Conservation (phyloP, 2,888 invertebrate species). For the Yponomeuta sedellus region DNA sequence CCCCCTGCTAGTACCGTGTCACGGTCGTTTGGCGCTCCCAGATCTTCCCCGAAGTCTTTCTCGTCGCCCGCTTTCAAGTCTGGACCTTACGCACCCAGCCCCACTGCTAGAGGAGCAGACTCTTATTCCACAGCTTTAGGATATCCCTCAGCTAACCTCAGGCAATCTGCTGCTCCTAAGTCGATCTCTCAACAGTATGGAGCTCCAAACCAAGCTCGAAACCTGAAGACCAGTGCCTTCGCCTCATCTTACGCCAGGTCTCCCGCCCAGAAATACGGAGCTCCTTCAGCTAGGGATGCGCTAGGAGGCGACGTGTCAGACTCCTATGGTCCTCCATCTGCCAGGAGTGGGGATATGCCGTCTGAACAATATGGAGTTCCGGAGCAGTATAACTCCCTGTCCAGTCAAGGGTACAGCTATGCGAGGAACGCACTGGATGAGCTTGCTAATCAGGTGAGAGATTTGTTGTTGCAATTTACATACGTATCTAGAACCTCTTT, state of each 20-base stretch:
- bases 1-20: background rate
- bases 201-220: slow-evolving; percentile 43
- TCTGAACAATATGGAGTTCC: slow-evolving; percentile 63
- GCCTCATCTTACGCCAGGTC: slow-evolving; percentile 53
- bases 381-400: slow-evolving; percentile 60
- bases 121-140: background rate
- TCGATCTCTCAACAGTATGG: slow-evolving; percentile 64
- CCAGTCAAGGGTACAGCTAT: slow-evolving; percentile 46
- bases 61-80: slow-evolving; percentile 42
- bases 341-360: slow-evolving; percentile 40
- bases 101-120: slow-evolving; percentile 12
- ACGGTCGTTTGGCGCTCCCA: slow-evolving; percentile 42
- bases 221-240: slow-evolving; percentile 50
- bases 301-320: slow-evolving; percentile 16
- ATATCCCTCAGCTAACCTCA: background rate
- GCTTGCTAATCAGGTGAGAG: slow-evolving; percentile 44
- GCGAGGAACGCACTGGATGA: slow-evolving; percentile 49
- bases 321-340: slow-evolving; percentile 27
- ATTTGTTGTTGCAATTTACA: background rate
- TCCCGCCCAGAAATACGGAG: slow-evolving; percentile 45
- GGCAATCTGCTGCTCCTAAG: slow-evolving; percentile 8
- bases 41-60: slow-evolving; percentile 31
- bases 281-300: slow-evolving; percentile 36
- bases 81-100: slow-evolving; percentile 15
- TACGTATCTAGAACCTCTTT: too few species aligned